phyloP scores from a whole-genome alignment of 92 coral and sea anemone genomes.

The Palythoa grandis region DNA sequence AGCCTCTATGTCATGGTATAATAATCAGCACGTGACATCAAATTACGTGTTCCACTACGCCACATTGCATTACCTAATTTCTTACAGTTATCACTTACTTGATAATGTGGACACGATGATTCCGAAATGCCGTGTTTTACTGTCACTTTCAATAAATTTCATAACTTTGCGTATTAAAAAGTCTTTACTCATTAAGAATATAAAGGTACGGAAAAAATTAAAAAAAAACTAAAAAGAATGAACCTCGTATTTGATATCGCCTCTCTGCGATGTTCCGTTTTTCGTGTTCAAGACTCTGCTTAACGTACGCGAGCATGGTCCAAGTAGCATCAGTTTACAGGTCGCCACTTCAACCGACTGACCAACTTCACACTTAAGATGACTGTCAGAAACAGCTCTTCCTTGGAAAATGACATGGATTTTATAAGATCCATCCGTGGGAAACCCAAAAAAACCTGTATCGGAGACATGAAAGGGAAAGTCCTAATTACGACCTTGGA shows the following conservation, averaged over 20 bases:
- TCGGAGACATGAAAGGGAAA: too few relatives aligned
- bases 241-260: conserved; percentile 13
- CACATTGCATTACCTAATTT: too few relatives aligned
- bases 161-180: too few relatives aligned
- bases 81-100: too few relatives aligned
- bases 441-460: conserved; percentile 3
- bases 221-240: background rate
- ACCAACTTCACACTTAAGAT: conserved; percentile 5
- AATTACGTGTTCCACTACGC: too few relatives aligned
- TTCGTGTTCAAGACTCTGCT: background rate
- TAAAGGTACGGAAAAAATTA: too few relatives aligned
- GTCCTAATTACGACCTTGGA: background rate
- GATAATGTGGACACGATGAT: too few relatives aligned
- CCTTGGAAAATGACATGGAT: conserved; percentile 7
- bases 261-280: background rate
- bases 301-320: background rate
- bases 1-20: too few relatives aligned
- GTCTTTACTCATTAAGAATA: background rate
- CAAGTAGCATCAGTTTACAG: conserved; percentile 19
- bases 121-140: too few relatives aligned
- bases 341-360: conserved; percentile 7
- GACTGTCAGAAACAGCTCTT: background rate
- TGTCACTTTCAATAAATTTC: background rate
- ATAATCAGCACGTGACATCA: too few relatives aligned
- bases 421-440: background rate